Percentiles rank a stretch among this genome's conserved stretches.
phyloP scores from a whole-genome alignment of 1,140 invertebrate genomes.

The Macrocentrus cingulum region DNA sequence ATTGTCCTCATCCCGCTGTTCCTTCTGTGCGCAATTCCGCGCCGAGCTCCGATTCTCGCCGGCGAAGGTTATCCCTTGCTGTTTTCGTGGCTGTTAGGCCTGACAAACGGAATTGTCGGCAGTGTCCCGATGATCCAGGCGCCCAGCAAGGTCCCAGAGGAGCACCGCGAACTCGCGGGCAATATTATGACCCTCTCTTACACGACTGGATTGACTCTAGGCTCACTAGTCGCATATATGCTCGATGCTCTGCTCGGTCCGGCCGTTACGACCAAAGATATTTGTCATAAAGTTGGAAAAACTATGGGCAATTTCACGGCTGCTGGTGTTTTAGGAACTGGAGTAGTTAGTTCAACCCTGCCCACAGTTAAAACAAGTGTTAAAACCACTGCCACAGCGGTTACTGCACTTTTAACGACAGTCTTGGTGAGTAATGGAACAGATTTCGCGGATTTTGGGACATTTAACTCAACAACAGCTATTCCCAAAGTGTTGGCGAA shows the following conservation, averaged over 20 bases:
- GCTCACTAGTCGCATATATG: slow-evolving; percentile 80
- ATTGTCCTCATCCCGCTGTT: slow-evolving; percentile 78
- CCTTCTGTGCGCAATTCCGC: slow-evolving; percentile 76
- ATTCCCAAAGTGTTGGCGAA: too few relatives aligned
- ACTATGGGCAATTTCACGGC: slow-evolving; percentile 29
- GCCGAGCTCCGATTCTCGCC: slow-evolving; percentile 70
- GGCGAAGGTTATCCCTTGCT: slow-evolving; percentile 71
- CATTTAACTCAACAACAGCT: too few relatives aligned
- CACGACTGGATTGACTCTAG: slow-evolving; percentile 79
- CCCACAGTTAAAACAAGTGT: slow-evolving; percentile 37
- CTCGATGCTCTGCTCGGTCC: slow-evolving; percentile 74
- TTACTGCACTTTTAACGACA: slow-evolving; percentile 34
- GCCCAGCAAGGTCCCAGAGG: slow-evolving; percentile 76
- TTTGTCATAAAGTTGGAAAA: slow-evolving; percentile 37
- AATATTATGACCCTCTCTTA: slow-evolving; percentile 93
- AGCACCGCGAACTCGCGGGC: slow-evolving; percentile 76
- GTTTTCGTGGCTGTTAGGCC: slow-evolving; percentile 74
- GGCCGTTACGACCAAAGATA: slow-evolving; percentile 47
- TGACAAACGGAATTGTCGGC: slow-evolving; percentile 85
- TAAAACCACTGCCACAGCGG: slow-evolving; percentile 35
- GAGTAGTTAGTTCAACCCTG: slow-evolving; percentile 35
- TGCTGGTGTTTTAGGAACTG: slow-evolving; percentile 31
- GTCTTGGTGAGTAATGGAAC: slow-evolving; percentile 33
- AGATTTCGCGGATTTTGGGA: too few relatives aligned
- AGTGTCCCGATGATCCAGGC: slow-evolving; percentile 90